Conservation (phyloP, 2,113 vertebrate species). For the Spermophilus dauricus region DNA sequence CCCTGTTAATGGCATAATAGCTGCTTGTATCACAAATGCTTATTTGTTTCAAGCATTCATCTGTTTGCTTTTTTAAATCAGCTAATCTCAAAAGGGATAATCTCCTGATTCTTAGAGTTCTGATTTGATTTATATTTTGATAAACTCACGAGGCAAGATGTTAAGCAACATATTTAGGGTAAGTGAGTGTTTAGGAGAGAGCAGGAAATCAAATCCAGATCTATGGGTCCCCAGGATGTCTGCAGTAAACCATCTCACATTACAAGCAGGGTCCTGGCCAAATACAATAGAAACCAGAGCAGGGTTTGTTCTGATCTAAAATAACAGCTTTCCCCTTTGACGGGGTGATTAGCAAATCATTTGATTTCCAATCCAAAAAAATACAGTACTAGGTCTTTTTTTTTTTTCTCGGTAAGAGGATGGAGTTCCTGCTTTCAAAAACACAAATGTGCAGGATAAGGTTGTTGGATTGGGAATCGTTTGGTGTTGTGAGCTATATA, state of each 20-base stretch:
- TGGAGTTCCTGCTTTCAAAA: slow-evolving; percentile 3
- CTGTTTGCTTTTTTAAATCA: neutral
- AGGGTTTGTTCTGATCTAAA: slow-evolving; percentile 33
- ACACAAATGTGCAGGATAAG: neutral
- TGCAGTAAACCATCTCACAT: neutral
- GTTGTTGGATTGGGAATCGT: neutral
- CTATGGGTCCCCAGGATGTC: neutral
- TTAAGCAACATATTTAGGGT: neutral
- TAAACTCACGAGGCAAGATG: neutral
- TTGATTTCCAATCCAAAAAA: neutral
- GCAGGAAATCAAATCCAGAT: slow-evolving; percentile 6
- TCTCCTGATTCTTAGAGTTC: slow-evolving; percentile 49
- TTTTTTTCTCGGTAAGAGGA: slow-evolving; percentile 3
- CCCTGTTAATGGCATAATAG: neutral
- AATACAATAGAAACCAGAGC: slow-evolving; percentile 24
- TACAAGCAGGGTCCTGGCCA: neutral
- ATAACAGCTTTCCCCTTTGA: neutral
- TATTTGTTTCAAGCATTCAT: neutral
- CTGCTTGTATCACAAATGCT: neutral
- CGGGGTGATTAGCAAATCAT: neutral
- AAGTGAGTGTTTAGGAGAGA: slow-evolving; percentile 37
- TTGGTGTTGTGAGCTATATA: neutral
- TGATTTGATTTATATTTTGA: neutral
- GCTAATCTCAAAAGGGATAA: neutral
- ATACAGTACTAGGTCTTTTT: neutral